Percentiles rank a stretch among this genome's conserved stretches.
These are phyloP conservation scores for Camponotus pennsylvanicus DNA, from an alignment of 1,140 invertebrate species.

Conservation along the genomic window DNA sequence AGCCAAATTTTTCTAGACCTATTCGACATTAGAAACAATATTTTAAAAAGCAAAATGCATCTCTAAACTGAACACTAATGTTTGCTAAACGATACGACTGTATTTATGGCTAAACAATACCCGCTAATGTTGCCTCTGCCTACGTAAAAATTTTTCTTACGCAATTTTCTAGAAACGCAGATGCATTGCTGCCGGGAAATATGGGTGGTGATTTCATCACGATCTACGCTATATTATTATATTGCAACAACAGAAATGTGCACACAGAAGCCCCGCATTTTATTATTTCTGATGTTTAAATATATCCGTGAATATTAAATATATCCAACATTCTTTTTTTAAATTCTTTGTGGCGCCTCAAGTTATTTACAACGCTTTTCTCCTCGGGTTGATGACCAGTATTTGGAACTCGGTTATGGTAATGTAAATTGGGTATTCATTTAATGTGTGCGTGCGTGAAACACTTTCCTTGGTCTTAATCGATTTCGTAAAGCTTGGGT, in stretches of 20 bases:
- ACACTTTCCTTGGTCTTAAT: conserved; percentile 18
- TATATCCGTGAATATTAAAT: not conserved
- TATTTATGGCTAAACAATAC: conserved; percentile 53
- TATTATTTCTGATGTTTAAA: not conserved
- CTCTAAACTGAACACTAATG: not conserved
- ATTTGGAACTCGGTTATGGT: conserved; percentile 68
- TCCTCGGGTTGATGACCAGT: conserved; percentile 52
- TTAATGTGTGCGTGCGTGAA: conserved; percentile 32
- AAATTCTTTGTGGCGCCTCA: conserved; percentile 1
- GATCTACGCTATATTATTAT: conserved; percentile 5
- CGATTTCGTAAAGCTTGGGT: not conserved
- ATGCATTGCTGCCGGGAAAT: conserved; percentile 5
- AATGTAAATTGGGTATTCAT: conserved; percentile 16
- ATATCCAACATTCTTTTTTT: not conserved
- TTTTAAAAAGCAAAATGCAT: not conserved
- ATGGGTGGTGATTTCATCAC: conserved; percentile 20
- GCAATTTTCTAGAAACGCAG: conserved; percentile 51
- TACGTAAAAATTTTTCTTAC: conserved; percentile 69
- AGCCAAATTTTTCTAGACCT: not conserved
- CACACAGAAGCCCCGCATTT: not conserved
- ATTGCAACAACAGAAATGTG: conserved; percentile 6
- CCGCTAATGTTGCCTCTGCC: conserved; percentile 55
- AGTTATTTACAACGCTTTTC: conserved; percentile 60
- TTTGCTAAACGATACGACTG: not conserved
- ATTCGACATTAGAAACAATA: not conserved